phyloP scores from a whole-genome alignment of 2,888 invertebrate species.

The Pseudococcus viburni region DNA sequence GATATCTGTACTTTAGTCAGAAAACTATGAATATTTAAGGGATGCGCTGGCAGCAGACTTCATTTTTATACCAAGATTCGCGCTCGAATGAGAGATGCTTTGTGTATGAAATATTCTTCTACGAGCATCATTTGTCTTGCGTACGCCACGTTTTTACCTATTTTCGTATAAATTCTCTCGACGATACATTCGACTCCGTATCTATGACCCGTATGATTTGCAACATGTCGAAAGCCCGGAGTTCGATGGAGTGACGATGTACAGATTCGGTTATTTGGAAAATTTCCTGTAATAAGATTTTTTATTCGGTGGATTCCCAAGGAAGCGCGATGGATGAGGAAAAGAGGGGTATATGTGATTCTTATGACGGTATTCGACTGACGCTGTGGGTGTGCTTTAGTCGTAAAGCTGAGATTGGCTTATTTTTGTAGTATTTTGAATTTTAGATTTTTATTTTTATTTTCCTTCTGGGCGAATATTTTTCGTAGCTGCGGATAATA shows the following conservation, averaged over 20 bases:
- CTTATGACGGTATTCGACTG: no score
- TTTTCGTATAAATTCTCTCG: slow-evolving; percentile 7
- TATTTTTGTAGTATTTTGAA: no score
- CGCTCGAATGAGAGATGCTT: background rate
- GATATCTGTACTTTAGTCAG: slow-evolving; percentile 34
- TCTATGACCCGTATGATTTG: slow-evolving; percentile 12
- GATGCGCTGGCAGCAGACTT: slow-evolving; percentile 41
- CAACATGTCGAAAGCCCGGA: background rate
- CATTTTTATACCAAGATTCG: slow-evolving; percentile 19
- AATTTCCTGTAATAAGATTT: background rate
- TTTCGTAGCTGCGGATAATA: no score
- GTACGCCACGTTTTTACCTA: background rate
- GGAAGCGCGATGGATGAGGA: background rate
- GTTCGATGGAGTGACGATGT: slow-evolving; percentile 21
- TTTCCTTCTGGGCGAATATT: no score
- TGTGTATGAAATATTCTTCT: slow-evolving; percentile 8
- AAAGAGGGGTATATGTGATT: no score
- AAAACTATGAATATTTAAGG: slow-evolving; percentile 47
- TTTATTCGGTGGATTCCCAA: background rate
- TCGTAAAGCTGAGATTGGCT: no score
- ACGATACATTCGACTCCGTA: background rate
- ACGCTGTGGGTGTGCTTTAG: no score
- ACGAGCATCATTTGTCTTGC: background rate
- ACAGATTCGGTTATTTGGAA: slow-evolving; percentile 22
- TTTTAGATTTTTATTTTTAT: no score